phyloP scores from a whole-genome alignment of 2,888 invertebrate species.

The Aquatica leii region DNA sequence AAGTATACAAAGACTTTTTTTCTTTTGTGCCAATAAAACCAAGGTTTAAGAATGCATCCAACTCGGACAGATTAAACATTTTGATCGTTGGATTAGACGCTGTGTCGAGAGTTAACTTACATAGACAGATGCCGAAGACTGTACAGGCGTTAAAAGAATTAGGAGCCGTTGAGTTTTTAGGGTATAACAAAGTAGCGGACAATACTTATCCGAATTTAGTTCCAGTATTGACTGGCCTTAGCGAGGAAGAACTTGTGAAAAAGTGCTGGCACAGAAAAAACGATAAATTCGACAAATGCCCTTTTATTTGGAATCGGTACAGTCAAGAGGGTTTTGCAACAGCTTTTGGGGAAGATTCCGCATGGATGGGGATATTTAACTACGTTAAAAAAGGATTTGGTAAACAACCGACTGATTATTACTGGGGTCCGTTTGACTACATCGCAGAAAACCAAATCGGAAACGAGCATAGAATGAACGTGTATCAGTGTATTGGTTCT shows the following conservation, averaged over 20 bases:
- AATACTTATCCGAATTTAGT: conserved; percentile 93
- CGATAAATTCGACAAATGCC: conserved; percentile 77
- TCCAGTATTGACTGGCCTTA: conserved; percentile 79
- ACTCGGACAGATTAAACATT: conserved; percentile 66
- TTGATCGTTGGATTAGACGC: conserved; percentile 86
- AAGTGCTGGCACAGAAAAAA: conserved; percentile 67
- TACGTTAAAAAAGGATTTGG: conserved; percentile 80
- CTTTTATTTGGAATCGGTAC: conserved; percentile 86
- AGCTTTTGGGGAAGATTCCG: conserved; percentile 84
- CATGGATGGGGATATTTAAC: conserved; percentile 81
- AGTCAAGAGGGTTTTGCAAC: conserved; percentile 78
- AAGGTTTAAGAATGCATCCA: not conserved
- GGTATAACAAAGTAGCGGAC: conserved; percentile 93
- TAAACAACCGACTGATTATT: conserved; percentile 85
- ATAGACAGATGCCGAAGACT: conserved; percentile 83
- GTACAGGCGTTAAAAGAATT: conserved; percentile 66
- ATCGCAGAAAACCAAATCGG: conserved; percentile 75
- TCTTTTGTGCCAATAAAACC: conserved; percentile 67
- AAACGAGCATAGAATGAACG: conserved; percentile 70
- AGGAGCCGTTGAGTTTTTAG: conserved; percentile 79
- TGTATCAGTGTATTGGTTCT: conserved; percentile 74
- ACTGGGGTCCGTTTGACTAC: conserved; percentile 76
- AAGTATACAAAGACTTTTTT: conserved; percentile 74
- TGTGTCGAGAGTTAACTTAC: conserved; percentile 84
- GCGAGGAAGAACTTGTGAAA: conserved; percentile 69